Evolutionary conservation across 1,140 invertebrate species (phyloP), one percentile per base, ranked within the genome.

Genomic region (Meloidogyne floridensis): DNA sequence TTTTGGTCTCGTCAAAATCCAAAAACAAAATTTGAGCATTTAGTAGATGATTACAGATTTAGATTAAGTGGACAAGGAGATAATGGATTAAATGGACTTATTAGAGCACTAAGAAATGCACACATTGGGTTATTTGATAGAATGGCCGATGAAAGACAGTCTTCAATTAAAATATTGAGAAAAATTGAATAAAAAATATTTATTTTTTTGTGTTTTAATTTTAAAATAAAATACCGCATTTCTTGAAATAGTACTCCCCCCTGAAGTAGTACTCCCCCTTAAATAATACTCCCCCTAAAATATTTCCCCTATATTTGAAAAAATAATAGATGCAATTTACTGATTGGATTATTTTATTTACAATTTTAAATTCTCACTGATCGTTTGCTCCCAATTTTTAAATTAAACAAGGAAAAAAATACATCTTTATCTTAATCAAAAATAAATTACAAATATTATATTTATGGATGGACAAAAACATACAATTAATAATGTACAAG

Each of bases 121-220:
- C 84, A 86, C 73, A 86, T 86, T 47, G 84, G 84, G 5, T 88
- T 85, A 71, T 87, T 81, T 56, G 86, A 85, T 53, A 86, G 85
- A 20, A 13, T 18, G 1, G 42, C 65, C 9, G 75, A 43, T n/a
- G 56, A 77, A 47, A 54, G 32, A 32, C n/a, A 53, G 15, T 15
- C 32, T 47, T 32, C 77, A 15, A 20, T 78, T 43, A 78, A 78
- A 78, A 71, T 78, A 43, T 47, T 81, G 72, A 59, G 72, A 2
- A 59, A 69, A 32, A 56, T 81, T 43, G 80, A 80, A n/a, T 69
- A 43, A 54, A n/a, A 65, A 20, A n/a, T 4, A n/a, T 74, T 18
- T 74, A 47, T n/a, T 43, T 15, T 32, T 32, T 32, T 32, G 1
- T 32, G 32, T 32, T 32, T 0, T 32, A 32, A 32, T 32, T 32